Evolutionary conservation across 2,797 vertebrate species (phyloP).

Genomic region (Luscinia luscinia): DNA sequence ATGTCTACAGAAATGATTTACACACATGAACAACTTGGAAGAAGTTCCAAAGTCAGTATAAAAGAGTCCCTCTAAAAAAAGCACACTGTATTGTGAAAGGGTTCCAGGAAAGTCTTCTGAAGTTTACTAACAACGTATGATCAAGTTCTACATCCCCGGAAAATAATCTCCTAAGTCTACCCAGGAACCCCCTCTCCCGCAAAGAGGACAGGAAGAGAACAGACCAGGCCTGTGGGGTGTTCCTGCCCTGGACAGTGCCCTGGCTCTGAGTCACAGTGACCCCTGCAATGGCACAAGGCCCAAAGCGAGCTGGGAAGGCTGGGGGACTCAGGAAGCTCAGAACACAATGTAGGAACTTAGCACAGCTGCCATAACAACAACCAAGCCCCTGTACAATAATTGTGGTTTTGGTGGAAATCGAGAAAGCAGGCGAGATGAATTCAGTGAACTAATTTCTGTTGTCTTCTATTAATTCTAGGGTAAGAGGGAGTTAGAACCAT

Average conservation of each 20-base stretch:
- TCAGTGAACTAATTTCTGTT: background rate
- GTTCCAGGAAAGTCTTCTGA: background rate
- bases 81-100: background rate
- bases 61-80: background rate
- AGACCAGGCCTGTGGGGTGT: background rate
- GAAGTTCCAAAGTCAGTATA: background rate
- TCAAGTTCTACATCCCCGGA: background rate
- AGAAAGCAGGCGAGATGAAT: background rate
- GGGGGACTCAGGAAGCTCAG: background rate
- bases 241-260: background rate
- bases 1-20: background rate
- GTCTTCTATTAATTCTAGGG: background rate
- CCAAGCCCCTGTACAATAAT: background rate
- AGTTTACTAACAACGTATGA: background rate
- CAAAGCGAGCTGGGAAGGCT: background rate
- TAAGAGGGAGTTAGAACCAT: background rate
- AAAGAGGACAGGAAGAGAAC: background rate
- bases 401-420: background rate
- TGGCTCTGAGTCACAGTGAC: rapidly evolving
- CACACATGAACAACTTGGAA: background rate
- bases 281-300: background rate
- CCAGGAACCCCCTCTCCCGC: rapidly evolving
- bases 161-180: background rate
- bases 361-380: background rate
- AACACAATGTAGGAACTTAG: background rate